A percentile compares a stretch with the other conserved stretches of the same genome.
phyloP scores from a whole-genome alignment of 1,140 invertebrate genomes.

The Drosophila bocki region DNA sequence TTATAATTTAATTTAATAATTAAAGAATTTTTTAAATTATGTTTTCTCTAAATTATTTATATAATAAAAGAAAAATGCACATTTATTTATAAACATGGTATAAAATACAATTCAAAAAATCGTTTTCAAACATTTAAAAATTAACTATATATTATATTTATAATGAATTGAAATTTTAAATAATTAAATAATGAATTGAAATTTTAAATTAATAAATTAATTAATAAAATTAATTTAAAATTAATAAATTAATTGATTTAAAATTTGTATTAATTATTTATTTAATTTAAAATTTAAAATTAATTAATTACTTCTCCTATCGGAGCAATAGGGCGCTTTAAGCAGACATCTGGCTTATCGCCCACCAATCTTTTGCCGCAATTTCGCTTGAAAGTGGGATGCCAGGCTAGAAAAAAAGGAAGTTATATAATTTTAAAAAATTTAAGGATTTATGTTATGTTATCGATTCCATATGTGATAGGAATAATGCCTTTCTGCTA shows the following conservation, averaged over 20 bases:
- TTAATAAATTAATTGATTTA: not conserved
- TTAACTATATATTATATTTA: no score
- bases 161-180: no score
- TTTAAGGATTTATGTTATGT: not conserved
- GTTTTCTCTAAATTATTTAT: no score
- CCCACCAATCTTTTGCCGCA: not conserved
- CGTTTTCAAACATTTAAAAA: no score
- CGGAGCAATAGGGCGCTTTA: not conserved
- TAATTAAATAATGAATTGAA: no score
- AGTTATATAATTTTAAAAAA: not conserved
- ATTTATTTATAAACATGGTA: not conserved
- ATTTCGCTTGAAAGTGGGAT: conserved; percentile 2
- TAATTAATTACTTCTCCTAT: conserved; percentile 2
- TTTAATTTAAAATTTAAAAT: not conserved
- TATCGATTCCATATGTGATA: not conserved
- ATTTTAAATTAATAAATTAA: not conserved
- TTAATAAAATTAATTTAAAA: not conserved
- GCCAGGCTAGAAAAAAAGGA: not conserved
- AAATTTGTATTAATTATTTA: not conserved
- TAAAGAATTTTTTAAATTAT: not conserved
- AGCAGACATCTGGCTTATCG: not conserved
- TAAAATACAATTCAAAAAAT: no score
- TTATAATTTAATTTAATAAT: not conserved
- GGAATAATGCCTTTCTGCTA: not conserved
- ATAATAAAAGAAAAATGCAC: no score